Conservation (phyloP, 2,888 invertebrate genomes). For the Cremastobaeus sp. region DNA sequence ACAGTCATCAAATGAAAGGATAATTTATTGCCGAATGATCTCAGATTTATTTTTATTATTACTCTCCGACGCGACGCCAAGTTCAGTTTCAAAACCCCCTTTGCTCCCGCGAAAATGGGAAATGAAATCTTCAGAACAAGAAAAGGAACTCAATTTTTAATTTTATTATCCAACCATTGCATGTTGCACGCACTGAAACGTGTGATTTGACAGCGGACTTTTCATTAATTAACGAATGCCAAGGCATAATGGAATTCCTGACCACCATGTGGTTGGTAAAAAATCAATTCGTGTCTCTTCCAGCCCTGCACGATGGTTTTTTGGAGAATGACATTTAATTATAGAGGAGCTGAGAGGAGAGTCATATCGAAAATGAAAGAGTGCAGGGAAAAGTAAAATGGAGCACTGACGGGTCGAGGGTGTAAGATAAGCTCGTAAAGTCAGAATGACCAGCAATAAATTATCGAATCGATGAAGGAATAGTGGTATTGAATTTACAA, state of each 20-base stretch:
- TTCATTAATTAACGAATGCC: not conserved
- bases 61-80: too few relatives aligned
- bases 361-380: not conserved
- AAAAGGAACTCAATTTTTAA: too few relatives aligned
- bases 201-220: not conserved
- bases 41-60: constrained; percentile 13
- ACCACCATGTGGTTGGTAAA: too few relatives aligned
- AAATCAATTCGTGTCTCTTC: too few relatives aligned
- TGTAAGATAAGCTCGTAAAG: constrained; percentile 49
- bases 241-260: too few relatives aligned
- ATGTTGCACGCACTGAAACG: not conserved
- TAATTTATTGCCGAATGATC: not conserved
- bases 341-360: not conserved
- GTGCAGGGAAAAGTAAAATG: not conserved
- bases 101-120: too few relatives aligned
- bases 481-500: constrained; percentile 34
- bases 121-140: too few relatives aligned
- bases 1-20: too few relatives aligned
- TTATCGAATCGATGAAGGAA: constrained; percentile 40
- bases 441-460: constrained; percentile 47
- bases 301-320: too few relatives aligned
- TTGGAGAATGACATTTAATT: constrained; percentile 14
- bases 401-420: constrained; percentile 29
- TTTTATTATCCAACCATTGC: not conserved
- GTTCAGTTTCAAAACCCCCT: too few relatives aligned